Conservation (phyloP, 2,888 invertebrate species). For the Isoperla grammatica region DNA sequence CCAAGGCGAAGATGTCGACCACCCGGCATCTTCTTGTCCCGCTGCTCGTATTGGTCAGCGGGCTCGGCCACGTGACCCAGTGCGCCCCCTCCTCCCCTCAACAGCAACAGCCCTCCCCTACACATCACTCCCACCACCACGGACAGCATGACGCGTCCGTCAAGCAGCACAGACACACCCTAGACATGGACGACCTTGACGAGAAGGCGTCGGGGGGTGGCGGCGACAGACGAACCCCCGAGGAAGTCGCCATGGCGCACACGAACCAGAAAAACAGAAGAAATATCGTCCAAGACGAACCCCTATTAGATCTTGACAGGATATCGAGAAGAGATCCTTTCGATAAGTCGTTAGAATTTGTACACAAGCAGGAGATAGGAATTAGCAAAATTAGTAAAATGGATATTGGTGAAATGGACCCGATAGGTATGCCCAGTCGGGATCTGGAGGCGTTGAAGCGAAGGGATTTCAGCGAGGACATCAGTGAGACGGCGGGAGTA, state of each 20-base stretch:
- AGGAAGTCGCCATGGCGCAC: neutral
- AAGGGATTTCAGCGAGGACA: neutral
- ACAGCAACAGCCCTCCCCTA: constrained; percentile 3
- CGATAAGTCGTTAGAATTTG: neutral
- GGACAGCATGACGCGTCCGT: neutral
- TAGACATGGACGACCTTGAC: neutral
- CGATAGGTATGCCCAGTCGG: neutral
- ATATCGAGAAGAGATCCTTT: neutral
- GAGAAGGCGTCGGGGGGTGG: neutral
- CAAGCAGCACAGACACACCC: neutral
- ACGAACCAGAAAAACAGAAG: neutral
- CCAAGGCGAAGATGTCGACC: constrained; percentile 8
- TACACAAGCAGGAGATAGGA: neutral
- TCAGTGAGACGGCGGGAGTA: neutral
- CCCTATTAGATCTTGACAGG: neutral
- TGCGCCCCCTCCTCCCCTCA: constrained; percentile 8
- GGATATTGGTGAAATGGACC: constrained; percentile 1
- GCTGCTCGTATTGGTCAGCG: constrained; percentile 19
- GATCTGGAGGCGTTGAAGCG: neutral
- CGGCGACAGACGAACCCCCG: neutral
- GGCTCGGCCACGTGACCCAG: neutral
- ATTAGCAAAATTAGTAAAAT: neutral
- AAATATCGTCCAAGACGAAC: too few relatives aligned
- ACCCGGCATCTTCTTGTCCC: constrained; percentile 5
- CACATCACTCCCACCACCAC: neutral